A percentile compares a stretch with the other conserved stretches of the same genome.
Conservation (phyloP, 2,113 vertebrate genomes). For the Anarrhichthys ocellatus region DNA sequence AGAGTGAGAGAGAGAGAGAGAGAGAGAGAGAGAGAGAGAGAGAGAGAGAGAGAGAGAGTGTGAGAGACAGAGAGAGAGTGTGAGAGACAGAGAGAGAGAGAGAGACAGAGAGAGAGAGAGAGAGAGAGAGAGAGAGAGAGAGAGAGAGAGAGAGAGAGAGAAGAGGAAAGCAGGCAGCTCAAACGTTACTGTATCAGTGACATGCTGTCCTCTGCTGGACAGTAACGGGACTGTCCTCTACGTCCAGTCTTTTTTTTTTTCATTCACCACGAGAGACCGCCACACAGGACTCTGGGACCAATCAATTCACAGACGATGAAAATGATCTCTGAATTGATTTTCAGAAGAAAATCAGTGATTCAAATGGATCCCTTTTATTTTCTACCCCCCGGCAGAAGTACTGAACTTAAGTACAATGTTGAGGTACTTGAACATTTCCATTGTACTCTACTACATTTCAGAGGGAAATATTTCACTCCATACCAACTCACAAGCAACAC, state of each 20-base stretch:
- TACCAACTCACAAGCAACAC: not conserved
- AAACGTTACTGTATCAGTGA: not conserved
- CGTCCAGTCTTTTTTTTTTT: not conserved
- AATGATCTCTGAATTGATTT: not conserved
- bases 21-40: not conserved
- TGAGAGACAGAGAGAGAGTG: not conserved
- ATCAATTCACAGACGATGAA: not conserved
- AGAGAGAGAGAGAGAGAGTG: not conserved
- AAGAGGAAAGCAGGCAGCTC: not conserved
- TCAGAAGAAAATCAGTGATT: not conserved
- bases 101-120: not conserved
- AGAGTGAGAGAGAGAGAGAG: not conserved
- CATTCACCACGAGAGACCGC: constrained; percentile 52
- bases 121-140: not conserved
- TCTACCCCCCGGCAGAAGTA: not conserved
- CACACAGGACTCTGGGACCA: not conserved
- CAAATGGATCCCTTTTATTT: not conserved
- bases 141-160: not conserved
- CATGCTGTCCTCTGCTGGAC: constrained; percentile 71
- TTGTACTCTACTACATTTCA: not conserved
- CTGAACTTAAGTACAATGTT: not conserved
- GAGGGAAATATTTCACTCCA: not conserved
- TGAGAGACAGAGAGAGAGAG: not conserved
- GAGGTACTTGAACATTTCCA: not conserved
- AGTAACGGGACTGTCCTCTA: not conserved